phyloP scores from a whole-genome alignment of 2,113 vertebrate species.

The Oryzias curvinotus region DNA sequence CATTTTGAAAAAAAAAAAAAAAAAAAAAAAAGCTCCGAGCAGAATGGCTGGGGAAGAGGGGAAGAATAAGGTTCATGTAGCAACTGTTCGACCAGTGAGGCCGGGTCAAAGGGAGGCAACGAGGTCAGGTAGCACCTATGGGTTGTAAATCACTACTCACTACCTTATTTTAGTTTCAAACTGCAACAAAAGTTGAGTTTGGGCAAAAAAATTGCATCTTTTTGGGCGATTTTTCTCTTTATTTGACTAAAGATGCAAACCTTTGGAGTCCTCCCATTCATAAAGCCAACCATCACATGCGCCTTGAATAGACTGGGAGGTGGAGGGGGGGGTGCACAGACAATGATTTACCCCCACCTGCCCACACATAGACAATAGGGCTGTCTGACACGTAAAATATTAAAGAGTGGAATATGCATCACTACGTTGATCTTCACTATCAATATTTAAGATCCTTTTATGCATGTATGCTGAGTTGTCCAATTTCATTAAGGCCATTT shows the following conservation, averaged over 20 bases:
- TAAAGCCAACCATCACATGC: constrained; percentile 43
- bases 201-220: constrained; percentile 19
- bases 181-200: not conserved
- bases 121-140: too few species aligned
- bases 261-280: constrained; percentile 51
- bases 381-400: constrained; percentile 90
- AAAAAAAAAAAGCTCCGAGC: too few species aligned
- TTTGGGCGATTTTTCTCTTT: constrained; percentile 39
- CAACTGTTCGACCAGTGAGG: too few species aligned
- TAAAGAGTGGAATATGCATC: constrained; percentile 95
- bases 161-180: too few species aligned
- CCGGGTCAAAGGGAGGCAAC: too few species aligned
- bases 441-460: constrained; percentile 99
- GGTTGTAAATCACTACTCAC: too few species aligned
- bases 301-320: constrained; percentile 46
- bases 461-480: constrained; percentile 98
- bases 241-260: constrained; percentile 61
- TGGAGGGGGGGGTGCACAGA: constrained; percentile 32
- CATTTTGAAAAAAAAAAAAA: too few species aligned
- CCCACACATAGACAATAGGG: constrained; percentile 81
- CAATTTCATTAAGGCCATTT: constrained; percentile 98
- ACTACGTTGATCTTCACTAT: constrained; percentile 88
- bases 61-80: too few species aligned
- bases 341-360: constrained; percentile 60
- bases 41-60: too few species aligned